phyloP scores from a whole-genome alignment of 2,888 invertebrate species.

The Halictus quadricinctus region DNA sequence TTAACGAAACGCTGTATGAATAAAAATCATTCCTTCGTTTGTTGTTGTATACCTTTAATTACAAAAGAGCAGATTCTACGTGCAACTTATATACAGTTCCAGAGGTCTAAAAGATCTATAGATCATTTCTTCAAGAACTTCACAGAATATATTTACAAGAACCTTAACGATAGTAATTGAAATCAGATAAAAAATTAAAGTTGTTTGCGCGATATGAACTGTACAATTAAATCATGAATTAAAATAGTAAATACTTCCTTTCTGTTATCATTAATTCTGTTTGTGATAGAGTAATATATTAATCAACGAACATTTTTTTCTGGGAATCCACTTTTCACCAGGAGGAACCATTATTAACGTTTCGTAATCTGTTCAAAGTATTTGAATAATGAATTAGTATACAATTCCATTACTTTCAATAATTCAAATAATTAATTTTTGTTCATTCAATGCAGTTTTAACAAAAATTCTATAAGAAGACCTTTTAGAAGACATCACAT shows the following conservation, averaged over 20 bases:
- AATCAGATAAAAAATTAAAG: slow-evolving; percentile 39
- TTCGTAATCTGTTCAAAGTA: slow-evolving; percentile 25
- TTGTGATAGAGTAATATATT: slow-evolving; percentile 11
- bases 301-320: slow-evolving; percentile 14
- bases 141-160: slow-evolving; percentile 55
- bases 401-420: slow-evolving; percentile 12
- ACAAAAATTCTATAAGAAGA: slow-evolving; percentile 9
- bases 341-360: slow-evolving; percentile 18
- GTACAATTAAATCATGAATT: slow-evolving; percentile 37
- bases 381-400: slow-evolving; percentile 18
- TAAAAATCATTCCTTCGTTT: slow-evolving; percentile 47
- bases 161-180: slow-evolving; percentile 35
- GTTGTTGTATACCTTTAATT: slow-evolving; percentile 43
- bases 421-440: slow-evolving; percentile 12
- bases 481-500: slow-evolving; percentile 24
- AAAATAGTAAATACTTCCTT: slow-evolving; percentile 18
- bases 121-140: slow-evolving; percentile 43
- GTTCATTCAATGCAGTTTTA: not conserved
- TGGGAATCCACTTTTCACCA: slow-evolving; percentile 20
- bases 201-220: slow-evolving; percentile 30
- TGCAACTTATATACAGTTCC: slow-evolving; percentile 49
- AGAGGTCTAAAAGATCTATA: slow-evolving; percentile 48
- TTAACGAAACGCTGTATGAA: slow-evolving; percentile 5
- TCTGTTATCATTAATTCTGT: slow-evolving; percentile 27
- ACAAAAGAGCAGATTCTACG: slow-evolving; percentile 65